These are phyloP conservation scores for Peromyscus maniculatus DNA, from an alignment of 2,113 vertebrate species.

Conservation along the genomic window DNA sequence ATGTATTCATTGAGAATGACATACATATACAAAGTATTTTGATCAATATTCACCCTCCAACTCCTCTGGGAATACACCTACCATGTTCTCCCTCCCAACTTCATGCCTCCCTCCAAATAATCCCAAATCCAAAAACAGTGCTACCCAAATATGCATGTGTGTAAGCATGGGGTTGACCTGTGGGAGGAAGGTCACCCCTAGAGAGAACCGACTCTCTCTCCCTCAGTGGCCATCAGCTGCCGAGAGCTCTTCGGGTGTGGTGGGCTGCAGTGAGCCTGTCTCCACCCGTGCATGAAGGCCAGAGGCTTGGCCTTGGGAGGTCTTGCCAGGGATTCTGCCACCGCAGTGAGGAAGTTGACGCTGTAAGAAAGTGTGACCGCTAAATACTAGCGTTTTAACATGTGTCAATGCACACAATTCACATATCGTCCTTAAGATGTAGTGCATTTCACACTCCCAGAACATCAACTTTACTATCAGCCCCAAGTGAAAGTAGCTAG, in stretches of 20 bases:
- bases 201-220: not conserved
- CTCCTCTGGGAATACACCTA: not conserved
- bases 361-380: not conserved
- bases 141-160: not conserved
- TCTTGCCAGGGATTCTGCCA: not conserved
- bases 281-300: not conserved
- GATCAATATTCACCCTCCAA: not conserved
- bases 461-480: not conserved
- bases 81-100: not conserved
- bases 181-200: not conserved
- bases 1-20: not conserved
- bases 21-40: too few relatives aligned
- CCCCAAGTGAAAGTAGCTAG: not conserved
- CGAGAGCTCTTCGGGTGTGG: not conserved
- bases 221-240: not conserved
- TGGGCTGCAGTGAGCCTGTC: rapidly evolving
- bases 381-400: not conserved
- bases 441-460: not conserved
- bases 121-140: too few relatives aligned
- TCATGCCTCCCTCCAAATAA: not conserved
- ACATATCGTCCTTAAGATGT: not conserved
- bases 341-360: not conserved
- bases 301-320: not conserved
- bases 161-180: not conserved
- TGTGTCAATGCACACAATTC: not conserved